Evolutionary conservation across 64 coral and sea anemone genomes (phyloP).

Genomic region (Pocillopora damicornis): DNA sequence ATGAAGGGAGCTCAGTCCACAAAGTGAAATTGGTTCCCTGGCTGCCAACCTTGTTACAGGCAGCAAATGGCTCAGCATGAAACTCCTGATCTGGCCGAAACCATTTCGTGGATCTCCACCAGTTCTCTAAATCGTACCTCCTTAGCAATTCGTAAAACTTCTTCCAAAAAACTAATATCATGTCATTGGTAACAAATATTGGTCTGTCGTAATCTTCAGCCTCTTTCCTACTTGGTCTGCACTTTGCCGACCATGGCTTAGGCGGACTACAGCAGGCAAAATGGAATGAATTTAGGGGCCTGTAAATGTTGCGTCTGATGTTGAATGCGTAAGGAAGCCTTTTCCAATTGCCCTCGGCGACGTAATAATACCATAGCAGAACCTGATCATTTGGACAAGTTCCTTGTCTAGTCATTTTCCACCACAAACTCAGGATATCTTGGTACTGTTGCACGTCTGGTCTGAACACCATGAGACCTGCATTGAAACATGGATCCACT

Average conservation of each 20-base stretch:
- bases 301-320: slow-evolving; percentile 58
- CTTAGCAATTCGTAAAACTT: slow-evolving; percentile 64
- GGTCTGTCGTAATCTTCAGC: slow-evolving; percentile 58
- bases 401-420: neutral
- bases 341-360: slow-evolving; percentile 40
- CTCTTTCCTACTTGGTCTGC: slow-evolving; percentile 76
- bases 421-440: slow-evolving; percentile 16
- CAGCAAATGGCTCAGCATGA: slow-evolving; percentile 13
- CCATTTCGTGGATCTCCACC: slow-evolving; percentile 80
- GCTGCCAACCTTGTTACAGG: slow-evolving; percentile 1
- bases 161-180: slow-evolving; percentile 78
- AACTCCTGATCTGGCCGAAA: slow-evolving; percentile 55
- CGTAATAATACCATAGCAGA: slow-evolving; percentile 64
- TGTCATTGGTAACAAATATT: slow-evolving; percentile 38
- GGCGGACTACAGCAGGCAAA: slow-evolving; percentile 60
- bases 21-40: too few relatives aligned
- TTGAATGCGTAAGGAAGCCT: slow-evolving; percentile 81
- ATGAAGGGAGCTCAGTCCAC: too few relatives aligned
- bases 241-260: slow-evolving; percentile 73
- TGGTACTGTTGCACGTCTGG: slow-evolving; percentile 1
- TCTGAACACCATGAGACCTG: slow-evolving; percentile 42
- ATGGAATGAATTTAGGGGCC: slow-evolving; percentile 86
- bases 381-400: slow-evolving; percentile 64
- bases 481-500: slow-evolving; percentile 66
- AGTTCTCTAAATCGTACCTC: slow-evolving; percentile 59